Evolutionary conservation across 2,113 vertebrate species (phyloP).

Genomic region (human (Homo sapiens)): GRCh38 chr1:221231001-221231500

Average conservation of each 20-base stretch:
- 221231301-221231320: neutral
- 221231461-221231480: neutral
- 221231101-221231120: neutral
- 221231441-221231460: neutral
- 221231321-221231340: neutral
- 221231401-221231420: neutral
- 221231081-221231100: neutral
- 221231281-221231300: neutral
- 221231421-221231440: neutral
- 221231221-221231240: neutral
- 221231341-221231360: neutral
- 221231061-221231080: neutral
- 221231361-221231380: neutral
- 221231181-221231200: conserved; percentile 10
- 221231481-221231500: neutral
- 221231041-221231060: neutral
- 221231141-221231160: neutral
- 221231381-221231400: neutral
- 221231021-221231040: neutral
- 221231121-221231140: neutral
- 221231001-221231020: conserved; percentile 44
- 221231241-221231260: neutral
- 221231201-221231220: neutral
- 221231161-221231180: conserved; percentile 3
- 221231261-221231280: neutral